Conservation (phyloP, 2,797 vertebrate species). For the Enteromius viviparus region DNA sequence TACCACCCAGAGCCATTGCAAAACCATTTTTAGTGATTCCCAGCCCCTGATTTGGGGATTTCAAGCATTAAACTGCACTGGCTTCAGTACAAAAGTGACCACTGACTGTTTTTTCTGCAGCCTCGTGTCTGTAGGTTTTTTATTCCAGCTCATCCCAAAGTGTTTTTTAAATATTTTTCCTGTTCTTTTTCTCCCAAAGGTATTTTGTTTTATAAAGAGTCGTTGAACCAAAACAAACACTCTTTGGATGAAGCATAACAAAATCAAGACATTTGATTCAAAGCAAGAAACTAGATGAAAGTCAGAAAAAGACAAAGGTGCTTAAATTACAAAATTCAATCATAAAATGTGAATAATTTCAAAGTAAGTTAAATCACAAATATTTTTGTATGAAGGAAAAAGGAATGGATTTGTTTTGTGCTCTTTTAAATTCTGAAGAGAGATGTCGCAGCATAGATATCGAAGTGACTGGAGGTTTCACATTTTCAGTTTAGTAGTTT, state of each 20-base stretch:
- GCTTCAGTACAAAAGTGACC: not conserved
- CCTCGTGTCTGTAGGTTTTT: not conserved
- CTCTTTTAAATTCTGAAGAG: not conserved
- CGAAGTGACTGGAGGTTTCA: not conserved
- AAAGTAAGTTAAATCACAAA: not conserved
- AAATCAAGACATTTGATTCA: not conserved
- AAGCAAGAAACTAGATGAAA: not conserved
- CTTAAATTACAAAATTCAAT: not conserved
- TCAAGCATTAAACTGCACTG: not conserved
- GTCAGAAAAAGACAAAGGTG: not conserved
- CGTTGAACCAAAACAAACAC: not conserved
- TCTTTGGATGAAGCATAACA: not conserved
- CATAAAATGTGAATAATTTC: not conserved
- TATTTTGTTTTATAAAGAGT: not conserved
- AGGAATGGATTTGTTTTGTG: not conserved
- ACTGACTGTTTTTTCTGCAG: not conserved
- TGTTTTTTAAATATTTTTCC: not conserved
- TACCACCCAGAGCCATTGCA: constrained; percentile 8
- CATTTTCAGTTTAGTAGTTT: not conserved
- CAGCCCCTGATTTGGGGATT: not conserved
- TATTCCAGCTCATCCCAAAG: not conserved
- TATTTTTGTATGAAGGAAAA: not conserved
- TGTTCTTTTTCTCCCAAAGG: not conserved
- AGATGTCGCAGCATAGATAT: not conserved
- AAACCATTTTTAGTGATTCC: not conserved